A percentile compares a stretch with the other conserved stretches of the same genome.
Evolutionary conservation across 2,888 invertebrate species (phyloP).

Genomic region (Nymphalis polychloros): DNA sequence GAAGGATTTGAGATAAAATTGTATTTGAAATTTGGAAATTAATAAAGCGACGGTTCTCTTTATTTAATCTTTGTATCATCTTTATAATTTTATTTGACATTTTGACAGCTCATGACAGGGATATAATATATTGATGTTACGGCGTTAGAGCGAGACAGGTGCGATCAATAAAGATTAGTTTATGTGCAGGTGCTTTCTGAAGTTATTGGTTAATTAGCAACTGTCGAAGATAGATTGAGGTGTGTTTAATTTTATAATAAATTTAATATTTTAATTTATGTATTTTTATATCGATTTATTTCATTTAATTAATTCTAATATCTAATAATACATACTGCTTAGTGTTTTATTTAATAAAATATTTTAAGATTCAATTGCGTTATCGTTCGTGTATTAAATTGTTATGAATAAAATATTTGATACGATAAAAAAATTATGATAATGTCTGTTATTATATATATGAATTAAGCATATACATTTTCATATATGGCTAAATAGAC

Average conservation of each 20-base stretch:
- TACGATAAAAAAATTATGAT: no score
- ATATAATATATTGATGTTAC: constrained; percentile 17
- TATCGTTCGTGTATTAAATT: no score
- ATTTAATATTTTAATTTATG: background rate
- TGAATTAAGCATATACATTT: no score
- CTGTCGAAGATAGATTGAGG: constrained; percentile 32
- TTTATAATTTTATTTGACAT: constrained; percentile 57
- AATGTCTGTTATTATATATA: no score
- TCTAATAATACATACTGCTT: no score
- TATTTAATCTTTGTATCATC: constrained; percentile 45
- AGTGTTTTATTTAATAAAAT: no score
- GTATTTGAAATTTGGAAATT: no score
- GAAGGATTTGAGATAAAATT: no score
- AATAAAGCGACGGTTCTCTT: background rate
- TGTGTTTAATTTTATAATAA: background rate
- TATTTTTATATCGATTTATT: background rate
- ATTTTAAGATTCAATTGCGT: no score
- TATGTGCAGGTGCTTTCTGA: constrained; percentile 29
- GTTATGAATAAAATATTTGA: no score
- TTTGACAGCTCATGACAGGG: constrained; percentile 50
- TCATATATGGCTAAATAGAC: no score
- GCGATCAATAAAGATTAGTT: constrained; percentile 27
- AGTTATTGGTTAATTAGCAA: constrained; percentile 29
- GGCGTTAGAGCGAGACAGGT: constrained; percentile 23
- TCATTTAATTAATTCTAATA: no score